Evolutionary conservation across 2,888 invertebrate species (phyloP).

Genomic region (Timema podura): DNA sequence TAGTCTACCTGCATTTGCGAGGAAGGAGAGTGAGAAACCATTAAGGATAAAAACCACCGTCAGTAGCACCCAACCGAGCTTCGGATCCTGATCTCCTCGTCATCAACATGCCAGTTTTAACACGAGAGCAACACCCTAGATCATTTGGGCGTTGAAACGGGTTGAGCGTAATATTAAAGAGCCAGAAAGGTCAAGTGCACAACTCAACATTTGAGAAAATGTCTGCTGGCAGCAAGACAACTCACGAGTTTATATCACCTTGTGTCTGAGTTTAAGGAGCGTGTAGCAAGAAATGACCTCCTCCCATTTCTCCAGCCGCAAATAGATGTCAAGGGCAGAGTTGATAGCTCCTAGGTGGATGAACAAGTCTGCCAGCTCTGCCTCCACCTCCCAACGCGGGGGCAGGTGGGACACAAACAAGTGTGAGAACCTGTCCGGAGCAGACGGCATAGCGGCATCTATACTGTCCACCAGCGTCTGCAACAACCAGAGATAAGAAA

Average conservation of each 20-base stretch:
- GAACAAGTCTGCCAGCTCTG: constrained; percentile 73
- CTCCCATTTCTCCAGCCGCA: constrained; percentile 80
- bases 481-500: constrained; percentile 21
- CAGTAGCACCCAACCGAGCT: too few species aligned
- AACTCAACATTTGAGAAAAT: too few species aligned
- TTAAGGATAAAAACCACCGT: too few species aligned
- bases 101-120: too few species aligned
- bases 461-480: constrained; percentile 58
- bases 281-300: constrained; percentile 90
- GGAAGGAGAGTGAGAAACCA: too few species aligned
- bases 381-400: constrained; percentile 73
- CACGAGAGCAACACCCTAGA: too few species aligned
- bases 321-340: constrained; percentile 75
- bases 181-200: too few species aligned
- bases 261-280: constrained; percentile 74
- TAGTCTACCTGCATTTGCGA: too few species aligned
- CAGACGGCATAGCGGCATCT: constrained; percentile 44
- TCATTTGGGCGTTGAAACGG: too few species aligned
- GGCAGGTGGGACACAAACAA: constrained; percentile 70
- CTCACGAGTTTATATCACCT: constrained; percentile 48
- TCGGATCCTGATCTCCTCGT: too few species aligned
- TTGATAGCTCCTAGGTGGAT: constrained; percentile 78
- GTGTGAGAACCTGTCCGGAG: constrained; percentile 49
- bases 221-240: neutral
- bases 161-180: too few species aligned